phyloP scores from a whole-genome alignment of 2,113 vertebrate genomes.

The Oncorhynchus kisutch region DNA sequence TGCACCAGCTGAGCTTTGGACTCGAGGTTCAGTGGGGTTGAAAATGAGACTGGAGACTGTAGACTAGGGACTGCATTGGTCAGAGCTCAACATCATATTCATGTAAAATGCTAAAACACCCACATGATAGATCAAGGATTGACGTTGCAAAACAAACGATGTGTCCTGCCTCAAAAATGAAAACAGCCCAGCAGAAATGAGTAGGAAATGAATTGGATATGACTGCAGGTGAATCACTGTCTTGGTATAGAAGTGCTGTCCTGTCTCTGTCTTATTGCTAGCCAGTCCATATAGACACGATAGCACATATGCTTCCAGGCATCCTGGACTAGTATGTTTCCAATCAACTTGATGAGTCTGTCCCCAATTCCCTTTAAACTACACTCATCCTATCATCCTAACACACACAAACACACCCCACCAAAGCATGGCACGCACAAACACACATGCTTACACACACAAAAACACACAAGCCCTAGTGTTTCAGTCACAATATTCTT shows the following conservation, averaged over 20 bases:
- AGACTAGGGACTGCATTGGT: too few relatives aligned
- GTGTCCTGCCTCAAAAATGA: constrained; percentile 41
- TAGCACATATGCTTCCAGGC: constrained; percentile 33
- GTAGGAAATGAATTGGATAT: constrained; percentile 17
- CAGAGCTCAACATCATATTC: too few relatives aligned
- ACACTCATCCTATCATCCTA: constrained; percentile 34
- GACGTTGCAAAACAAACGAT: constrained; percentile 39
- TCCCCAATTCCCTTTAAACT: constrained; percentile 40
- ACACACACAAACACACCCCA: constrained; percentile 1
- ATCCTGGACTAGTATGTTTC: constrained; percentile 39
- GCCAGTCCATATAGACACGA: background rate
- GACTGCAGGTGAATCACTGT: constrained; percentile 52
- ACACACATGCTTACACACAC: constrained; percentile 9
- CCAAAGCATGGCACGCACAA: background rate
- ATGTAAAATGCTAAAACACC: too few relatives aligned
- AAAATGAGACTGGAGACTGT: too few relatives aligned
- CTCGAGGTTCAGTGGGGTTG: too few relatives aligned
- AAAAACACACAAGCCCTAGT: constrained; percentile 31
- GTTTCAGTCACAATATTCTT: constrained; percentile 7
- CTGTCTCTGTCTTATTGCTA: background rate
- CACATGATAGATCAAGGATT: background rate
- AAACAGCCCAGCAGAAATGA: constrained; percentile 57
- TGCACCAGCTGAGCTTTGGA: background rate
- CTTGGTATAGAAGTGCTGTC: background rate
- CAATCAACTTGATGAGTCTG: constrained; percentile 47